These are phyloP conservation scores for Catharus fuscescens DNA, from an alignment of 2,113 vertebrate species.

Conservation along the genomic window DNA sequence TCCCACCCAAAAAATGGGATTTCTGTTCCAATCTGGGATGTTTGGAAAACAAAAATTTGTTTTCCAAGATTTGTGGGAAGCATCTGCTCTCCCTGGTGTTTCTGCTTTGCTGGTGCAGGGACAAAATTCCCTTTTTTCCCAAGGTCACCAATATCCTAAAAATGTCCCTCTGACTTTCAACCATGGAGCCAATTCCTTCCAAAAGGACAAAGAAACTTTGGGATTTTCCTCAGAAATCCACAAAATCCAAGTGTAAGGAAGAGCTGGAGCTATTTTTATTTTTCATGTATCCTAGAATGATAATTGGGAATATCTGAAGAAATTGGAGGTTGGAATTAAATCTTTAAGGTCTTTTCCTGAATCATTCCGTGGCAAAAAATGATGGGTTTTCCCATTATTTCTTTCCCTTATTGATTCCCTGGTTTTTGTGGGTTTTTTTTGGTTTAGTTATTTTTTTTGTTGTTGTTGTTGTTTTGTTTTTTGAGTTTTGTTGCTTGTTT, in stretches of 20 bases:
- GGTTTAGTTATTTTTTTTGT: too few species aligned
- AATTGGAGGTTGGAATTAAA: neutral
- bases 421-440: neutral
- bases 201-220: neutral
- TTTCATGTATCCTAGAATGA: neutral
- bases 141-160: neutral
- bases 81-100: neutral
- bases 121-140: neutral
- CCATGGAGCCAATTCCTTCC: neutral
- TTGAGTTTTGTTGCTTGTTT: too few species aligned
- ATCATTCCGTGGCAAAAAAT: neutral
- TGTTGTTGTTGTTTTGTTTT: too few species aligned
- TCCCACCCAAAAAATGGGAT: neutral
- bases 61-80: neutral
- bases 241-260: neutral
- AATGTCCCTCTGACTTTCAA: neutral
- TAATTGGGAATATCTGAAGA: neutral
- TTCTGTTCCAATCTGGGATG: rapidly evolving
- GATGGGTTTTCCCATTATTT: neutral
- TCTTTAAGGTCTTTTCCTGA: neutral
- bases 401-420: neutral
- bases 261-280: neutral
- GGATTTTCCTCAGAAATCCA: neutral
- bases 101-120: neutral
- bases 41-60: neutral